Conservation (phyloP, 2,888 invertebrate species). For the Troilus luridus region DNA sequence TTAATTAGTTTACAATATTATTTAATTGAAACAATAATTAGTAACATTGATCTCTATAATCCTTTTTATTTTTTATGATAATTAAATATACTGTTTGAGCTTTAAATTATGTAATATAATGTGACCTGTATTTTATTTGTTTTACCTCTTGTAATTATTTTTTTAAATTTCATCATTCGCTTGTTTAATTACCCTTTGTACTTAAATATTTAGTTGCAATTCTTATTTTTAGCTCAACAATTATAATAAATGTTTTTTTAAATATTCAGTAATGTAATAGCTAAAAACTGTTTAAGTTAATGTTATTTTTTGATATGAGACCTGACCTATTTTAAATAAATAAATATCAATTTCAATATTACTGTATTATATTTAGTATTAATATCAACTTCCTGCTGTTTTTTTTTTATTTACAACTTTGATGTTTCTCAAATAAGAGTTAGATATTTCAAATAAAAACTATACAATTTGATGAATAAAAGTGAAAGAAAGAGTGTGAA, state of each 20-base stretch:
- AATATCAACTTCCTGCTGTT: neutral
- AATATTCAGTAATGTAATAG: neutral
- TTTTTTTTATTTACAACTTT: too few species aligned
- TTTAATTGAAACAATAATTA: neutral
- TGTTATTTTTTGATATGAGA: slow-evolving; percentile 37
- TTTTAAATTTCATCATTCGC: neutral
- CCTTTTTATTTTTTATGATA: neutral
- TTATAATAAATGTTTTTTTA: neutral
- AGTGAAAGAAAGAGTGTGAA: too few species aligned
- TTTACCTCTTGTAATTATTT: slow-evolving; percentile 6
- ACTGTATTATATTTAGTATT: neutral
- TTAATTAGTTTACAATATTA: neutral
- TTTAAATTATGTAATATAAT: neutral
- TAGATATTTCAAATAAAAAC: too few species aligned
- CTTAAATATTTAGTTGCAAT: neutral
- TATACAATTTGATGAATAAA: too few species aligned
- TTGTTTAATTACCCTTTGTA: neutral
- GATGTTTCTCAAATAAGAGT: too few species aligned
- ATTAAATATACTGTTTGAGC: neutral
- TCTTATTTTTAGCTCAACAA: slow-evolving; percentile 6
- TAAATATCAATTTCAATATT: neutral
- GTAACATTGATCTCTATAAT: slow-evolving; percentile 2
- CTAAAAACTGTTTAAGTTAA: slow-evolving; percentile 29
- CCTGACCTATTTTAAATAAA: slow-evolving; percentile 44
- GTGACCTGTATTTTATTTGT: slow-evolving; percentile 8